Base-by-base conservation (phyloP, 2,113 vertebrate species). In the Helogale parvula region DNA sequence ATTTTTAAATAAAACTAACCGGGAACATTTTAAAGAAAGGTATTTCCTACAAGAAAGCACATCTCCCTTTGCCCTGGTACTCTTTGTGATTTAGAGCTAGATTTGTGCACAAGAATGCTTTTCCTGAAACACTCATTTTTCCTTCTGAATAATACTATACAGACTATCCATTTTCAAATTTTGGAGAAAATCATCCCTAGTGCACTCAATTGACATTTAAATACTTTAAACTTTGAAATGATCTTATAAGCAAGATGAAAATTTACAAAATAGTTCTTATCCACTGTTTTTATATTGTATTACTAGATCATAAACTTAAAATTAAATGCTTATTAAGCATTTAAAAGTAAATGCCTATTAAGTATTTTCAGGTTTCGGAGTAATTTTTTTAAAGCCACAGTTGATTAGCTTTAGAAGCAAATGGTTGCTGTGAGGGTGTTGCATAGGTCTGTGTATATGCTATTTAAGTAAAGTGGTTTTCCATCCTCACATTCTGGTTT, bases 401-500 rank as follows among this genome's bases (percentile, higher is more conserved):
- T 82, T 82, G 74, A 93, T 92, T 72, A 96, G 76, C 93, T 88
- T 97, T 90, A 60, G 92, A 92, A 96, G 79, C 81, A 76, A 92
- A 93, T 72, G 79, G 81, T 45, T 63, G 38, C 72, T n/a, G 13
- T 29, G 81, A 97, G 92, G 54, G 93, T 94, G 95, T 91, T 69
- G 88, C 79, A 6, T 57, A 86, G 94, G 76, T 90, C 95, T 96
- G 93, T 97, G 94, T 96, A 92, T 57, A 33, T 65, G 69, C 88
- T 84, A 14, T 96, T 97, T 96, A 90, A 90, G 72, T 86, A 82
- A 98, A 94, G 97, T 96, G 95, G 94, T 98, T 98, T 98, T 97
- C 97, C 98, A 96, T 97, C 89, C 96, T 96, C 94, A 68, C 72
- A 50, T 97, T 95, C 97, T 95, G 92, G 15, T 97, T 94, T 98